Evolutionary conservation across 1,140 invertebrate genomes (phyloP), one percentile per base, ranked within the genome.

Genomic region (Cardiocondyla obscurior): DNA sequence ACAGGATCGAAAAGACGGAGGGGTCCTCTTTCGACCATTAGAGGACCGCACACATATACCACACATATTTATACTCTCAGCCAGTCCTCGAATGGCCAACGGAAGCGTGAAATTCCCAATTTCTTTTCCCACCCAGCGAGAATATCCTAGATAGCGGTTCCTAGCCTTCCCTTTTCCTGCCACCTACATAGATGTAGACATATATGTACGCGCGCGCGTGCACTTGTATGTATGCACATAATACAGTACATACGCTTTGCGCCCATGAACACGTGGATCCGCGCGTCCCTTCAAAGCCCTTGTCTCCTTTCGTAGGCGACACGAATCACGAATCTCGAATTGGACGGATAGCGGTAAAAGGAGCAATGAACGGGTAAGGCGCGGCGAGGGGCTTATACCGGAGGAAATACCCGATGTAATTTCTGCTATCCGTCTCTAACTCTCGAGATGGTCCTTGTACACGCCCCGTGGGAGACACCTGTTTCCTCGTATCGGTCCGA

Each of bases 91-190:
- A 91, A 88, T 90, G 89, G 91, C 89, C 90, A 93, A 92, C 90
- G 91, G 91, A 91, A 93, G 92, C 92, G 92, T 93, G 92, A 93
- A 93, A 93, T 93, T 93, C 91, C 90, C 92, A 93, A 93, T 93
- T 93, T 91, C 92, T 93, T 92, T 92, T 90, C 86, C 88, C 86
- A 85, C 87, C 74, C 88, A 81, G 73, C 82, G 77, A 87, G 85
- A 89, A 91, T 90, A 91, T 92, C 88, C 72, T 69, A 64, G 64
- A 44, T 30, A 67, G 55, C 42, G 57, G 67, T 79, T 53, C 69
- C 79, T 60, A n/a, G 36, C 25, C 33, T 25, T 62, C 49, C 28
- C 57, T 60, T 67, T 57, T 55, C 58, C 39, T 42, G 51, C 25
- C 62, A 44, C 60, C 53, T n/a, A 60, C 55, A 30, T 28, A 60